Conservation (phyloP, 2,797 vertebrate genomes). For the Ptychadena robeensis region DNA sequence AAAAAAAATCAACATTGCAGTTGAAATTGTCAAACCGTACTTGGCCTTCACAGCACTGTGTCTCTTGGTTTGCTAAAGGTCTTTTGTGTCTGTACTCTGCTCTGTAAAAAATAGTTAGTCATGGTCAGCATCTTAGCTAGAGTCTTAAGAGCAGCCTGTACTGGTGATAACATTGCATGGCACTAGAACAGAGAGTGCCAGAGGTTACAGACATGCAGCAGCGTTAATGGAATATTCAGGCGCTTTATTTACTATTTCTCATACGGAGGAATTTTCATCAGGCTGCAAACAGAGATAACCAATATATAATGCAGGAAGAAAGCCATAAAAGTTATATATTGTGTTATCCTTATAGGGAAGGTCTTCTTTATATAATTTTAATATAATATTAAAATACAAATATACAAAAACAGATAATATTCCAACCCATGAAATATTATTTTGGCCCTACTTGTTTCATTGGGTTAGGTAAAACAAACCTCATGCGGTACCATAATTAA, state of each 20-base stretch:
- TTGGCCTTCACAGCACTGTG: background rate
- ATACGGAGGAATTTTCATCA: conserved; percentile 11
- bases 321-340: background rate
- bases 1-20: background rate
- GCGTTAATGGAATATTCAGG: conserved; percentile 29
- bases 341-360: background rate
- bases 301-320: background rate
- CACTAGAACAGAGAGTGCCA: conserved; percentile 13
- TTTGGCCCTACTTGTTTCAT: background rate
- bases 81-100: conserved; percentile 4
- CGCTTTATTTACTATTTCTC: conserved; percentile 12
- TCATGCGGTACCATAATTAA: background rate
- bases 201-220: conserved; percentile 15
- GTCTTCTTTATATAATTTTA: background rate
- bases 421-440: background rate
- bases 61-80: conserved; percentile 5
- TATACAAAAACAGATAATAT: background rate
- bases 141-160: background rate
- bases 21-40: background rate
- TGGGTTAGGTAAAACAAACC: background rate
- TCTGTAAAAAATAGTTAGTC: conserved; percentile 3
- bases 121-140: conserved; percentile 31
- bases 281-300: conserved; percentile 55
- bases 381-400: background rate
- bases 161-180: conserved; percentile 10